Base-by-base conservation (phyloP, 2,113 vertebrate genomes). In the Opisthocomus hoazin region DNA sequence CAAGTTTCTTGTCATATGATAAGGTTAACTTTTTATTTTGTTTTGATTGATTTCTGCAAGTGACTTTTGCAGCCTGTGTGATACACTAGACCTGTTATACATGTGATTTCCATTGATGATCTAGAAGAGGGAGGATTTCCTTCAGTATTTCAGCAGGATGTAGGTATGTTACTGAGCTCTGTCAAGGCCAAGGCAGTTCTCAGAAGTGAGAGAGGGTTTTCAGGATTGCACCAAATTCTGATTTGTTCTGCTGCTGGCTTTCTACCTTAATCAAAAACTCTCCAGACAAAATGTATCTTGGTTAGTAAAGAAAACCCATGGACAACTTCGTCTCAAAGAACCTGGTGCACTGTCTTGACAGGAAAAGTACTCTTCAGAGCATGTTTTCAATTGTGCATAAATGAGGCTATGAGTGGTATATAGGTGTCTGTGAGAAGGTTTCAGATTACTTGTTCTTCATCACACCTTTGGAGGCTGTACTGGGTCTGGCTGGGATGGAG, bases 61-160 rank as follows among this genome's bases (percentile, higher is more conserved):
- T 20, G 23, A 73, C 21, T 77, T 93, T 43, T 77, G 29, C 32
- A 92, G 29, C 24, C 48, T 66, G 4, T 29, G 18, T 71, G n/a
- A 32, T 69, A 53, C 2, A 2, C 19, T 48, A 24, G 19, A 23
- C 4, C 18, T 58, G 9, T 43, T 18, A 34, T 9, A 54, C 26
- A 27, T 27, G 48, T 12, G 16, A 73, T 36, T 77, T 6, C 21
- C 5, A 22, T 1, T 20, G 30, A 8, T 0, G 0, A 20, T 81
- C 77, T 64, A 58, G 41, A 39, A 83, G 27, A 66, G 2, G 11
- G 15, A 68, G 22, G 29, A 34, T 76, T 87, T 54, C 19, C 8
- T 68, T 54, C 2, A 39, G 16, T 32, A 32, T 63, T 84, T 53
- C 57, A 87, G 21, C 8, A 64, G n/a, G 22, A 64, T 41, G 15